A percentile compares a stretch with the other conserved stretches of the same genome.
Evolutionary conservation across 1,140 invertebrate species (phyloP).

Genomic region (Delia radicum): DNA sequence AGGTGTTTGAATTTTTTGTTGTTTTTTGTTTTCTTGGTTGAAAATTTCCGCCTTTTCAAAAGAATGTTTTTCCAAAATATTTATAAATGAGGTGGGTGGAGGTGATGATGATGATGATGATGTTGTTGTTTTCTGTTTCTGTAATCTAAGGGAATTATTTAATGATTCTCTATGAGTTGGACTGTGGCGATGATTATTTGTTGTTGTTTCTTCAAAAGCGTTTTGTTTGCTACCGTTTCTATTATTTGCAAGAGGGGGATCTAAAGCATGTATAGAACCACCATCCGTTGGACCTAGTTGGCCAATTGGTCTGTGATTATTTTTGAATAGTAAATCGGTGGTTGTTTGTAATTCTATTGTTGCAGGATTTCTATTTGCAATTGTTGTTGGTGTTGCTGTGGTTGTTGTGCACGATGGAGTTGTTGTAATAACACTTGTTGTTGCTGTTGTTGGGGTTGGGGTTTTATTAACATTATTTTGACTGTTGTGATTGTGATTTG

Average conservation of each 20-base stretch:
- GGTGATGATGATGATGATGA: too few species aligned
- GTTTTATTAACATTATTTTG: not conserved
- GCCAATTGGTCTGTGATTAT: slow-evolving; percentile 8
- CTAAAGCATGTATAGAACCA: slow-evolving; percentile 24
- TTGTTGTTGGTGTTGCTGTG: too few species aligned
- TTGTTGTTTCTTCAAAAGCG: not conserved
- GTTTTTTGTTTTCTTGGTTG: not conserved
- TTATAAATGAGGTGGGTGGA: slow-evolving; percentile 12
- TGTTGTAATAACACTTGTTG: slow-evolving; percentile 24
- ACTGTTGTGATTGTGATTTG: slow-evolving; percentile 54
- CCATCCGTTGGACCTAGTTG: slow-evolving; percentile 18
- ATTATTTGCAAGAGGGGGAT: slow-evolving; percentile 27
- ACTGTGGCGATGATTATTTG: not conserved
- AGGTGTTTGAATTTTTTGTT: slow-evolving; percentile 10
- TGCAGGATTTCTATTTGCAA: slow-evolving; percentile 3
- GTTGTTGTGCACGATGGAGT: slow-evolving; percentile 23
- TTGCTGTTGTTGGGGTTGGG: not conserved
- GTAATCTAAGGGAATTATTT: not conserved
- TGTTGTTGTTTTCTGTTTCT: slow-evolving; percentile 7
- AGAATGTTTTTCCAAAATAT: slow-evolving; percentile 25
- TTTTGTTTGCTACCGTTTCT: slow-evolving; percentile 2
- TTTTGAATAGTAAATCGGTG: not conserved
- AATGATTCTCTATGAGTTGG: slow-evolving; percentile 2
- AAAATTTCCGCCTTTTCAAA: slow-evolving; percentile 2
- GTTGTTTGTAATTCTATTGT: slow-evolving; percentile 17